Evolutionary conservation across 2,113 vertebrate species (phyloP), one percentile per base, ranked within the genome.

Genomic region (Dolichallabes microphthalmus): DNA sequence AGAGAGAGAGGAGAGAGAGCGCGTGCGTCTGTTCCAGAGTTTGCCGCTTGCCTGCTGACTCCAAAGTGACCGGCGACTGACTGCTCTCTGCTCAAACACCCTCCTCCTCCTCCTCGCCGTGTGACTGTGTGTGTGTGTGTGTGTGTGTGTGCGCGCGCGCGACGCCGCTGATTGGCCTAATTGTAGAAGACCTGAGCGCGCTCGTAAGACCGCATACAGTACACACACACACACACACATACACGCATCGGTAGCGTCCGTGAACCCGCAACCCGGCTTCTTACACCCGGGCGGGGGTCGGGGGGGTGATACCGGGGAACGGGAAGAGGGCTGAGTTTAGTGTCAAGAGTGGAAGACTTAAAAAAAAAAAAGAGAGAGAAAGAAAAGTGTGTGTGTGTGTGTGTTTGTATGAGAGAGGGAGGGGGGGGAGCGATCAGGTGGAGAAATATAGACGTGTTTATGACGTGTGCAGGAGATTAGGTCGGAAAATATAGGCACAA

Each of bases 101-200:
- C 90, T 85, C 81, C 32, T 85, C 91, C 39, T 50, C 25, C 25
- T 27, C 45, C 73, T 25, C 2, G 50, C 27, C 25, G 12, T 35
- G 6, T 7, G 14, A 55, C 13, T 75, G 73, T 75, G 45, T 22
- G 71, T 22, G 71, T 75, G 73, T 53, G 74, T 69, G 74, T 30
- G 50, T 10, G 74, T 30, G 52, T 11, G 74, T 32, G 74, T 19
- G n/a, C 85, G 90, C 90, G 93, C 83, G 92, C 93, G 91, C 91
- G 88, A 11, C 11, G 55, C 76, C 86, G 86, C 91, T 89, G 92
- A 95, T 95, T 94, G 92, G 94, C 93, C 94, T 94, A 92, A 92
- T 94, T 93, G 92, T 82, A 91, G 25, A 90, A 89, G 90, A 76
- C 87, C 89, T 61, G 39, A 69, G 85, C 74, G 84, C 75, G 75